Percentiles rank a stretch among this genome's conserved stretches.
phyloP scores from a whole-genome alignment of 2,113 vertebrate genomes.

The Caranx melampygus region DNA sequence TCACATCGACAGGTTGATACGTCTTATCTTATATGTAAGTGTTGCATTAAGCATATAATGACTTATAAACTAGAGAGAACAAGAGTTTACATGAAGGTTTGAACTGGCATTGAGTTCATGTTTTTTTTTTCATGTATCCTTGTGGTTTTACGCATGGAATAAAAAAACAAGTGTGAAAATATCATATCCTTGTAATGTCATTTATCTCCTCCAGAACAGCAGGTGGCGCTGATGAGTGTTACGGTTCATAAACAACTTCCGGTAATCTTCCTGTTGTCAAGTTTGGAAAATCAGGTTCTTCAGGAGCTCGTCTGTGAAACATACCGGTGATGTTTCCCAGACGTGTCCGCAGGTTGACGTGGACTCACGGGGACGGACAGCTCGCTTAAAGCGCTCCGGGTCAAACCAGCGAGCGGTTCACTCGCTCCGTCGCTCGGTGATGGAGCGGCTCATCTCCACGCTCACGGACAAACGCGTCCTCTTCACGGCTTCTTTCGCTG shows the following conservation, averaged over 20 bases:
- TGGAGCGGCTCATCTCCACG: slow-evolving; percentile 50
- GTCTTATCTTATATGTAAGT: neutral
- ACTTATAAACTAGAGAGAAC: neutral
- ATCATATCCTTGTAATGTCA: too few relatives aligned
- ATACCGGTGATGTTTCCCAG: too few relatives aligned
- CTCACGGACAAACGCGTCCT: slow-evolving; percentile 63
- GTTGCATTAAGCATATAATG: neutral
- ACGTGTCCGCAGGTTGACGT: neutral
- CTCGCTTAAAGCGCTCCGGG: accelerated
- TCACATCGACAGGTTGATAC: neutral
- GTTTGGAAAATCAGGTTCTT: neutral
- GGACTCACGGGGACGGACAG: neutral
- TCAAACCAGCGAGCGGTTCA: neutral
- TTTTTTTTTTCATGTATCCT: neutral
- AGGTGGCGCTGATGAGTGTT: slow-evolving; percentile 11
- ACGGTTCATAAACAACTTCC: slow-evolving; percentile 16
- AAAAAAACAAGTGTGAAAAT: slow-evolving; percentile 36
- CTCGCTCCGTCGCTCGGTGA: neutral
- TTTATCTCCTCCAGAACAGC: neutral
- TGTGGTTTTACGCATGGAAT: slow-evolving; percentile 31
- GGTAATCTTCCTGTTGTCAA: slow-evolving; percentile 37
- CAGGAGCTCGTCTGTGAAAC: neutral
- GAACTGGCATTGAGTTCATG: neutral
- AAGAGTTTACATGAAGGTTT: slow-evolving; percentile 7
- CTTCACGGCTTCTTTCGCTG: slow-evolving; percentile 78